Base-by-base conservation (phyloP, 64 coral and sea anemone species). In the Pocillopora verrucosa region DNA sequence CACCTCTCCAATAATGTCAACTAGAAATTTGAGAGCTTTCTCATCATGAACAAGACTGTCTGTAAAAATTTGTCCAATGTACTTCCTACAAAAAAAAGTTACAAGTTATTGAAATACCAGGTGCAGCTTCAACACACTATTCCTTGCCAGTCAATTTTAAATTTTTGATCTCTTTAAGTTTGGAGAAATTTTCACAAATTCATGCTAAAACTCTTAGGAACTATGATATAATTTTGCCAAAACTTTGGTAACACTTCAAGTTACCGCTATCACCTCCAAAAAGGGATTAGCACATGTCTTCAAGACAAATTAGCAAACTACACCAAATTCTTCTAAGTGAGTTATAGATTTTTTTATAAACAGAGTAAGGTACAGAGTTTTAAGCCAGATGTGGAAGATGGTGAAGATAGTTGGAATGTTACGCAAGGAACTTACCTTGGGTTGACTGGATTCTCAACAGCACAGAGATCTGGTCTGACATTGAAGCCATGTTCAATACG, bases 381-480 rank as follows among this genome's bases (percentile, higher is more conserved):
- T 76, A 36, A 77, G 61, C 60, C 61, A 13, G 75, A 45, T 19
- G 30, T 30, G 30, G 30, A 30, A 30, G 30, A 30, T 30, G 30
- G 30, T 30, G 30, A 30, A 30, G 30, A 30, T 30, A 30, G 30
- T 30, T 74, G 11, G 34, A 1, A 74, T 15, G 13, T 56, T 75
- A 5, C 25, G 15, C 10, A 60, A 35, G 5, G 61, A 61, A 24
- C 81, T 78, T 65, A 98, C 96, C 96, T 98, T 38, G 96, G 96
- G 36, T 87, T 90, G 22, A 95, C 73, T 26, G 77, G 77, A 26
- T 95, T 98, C 35, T 83, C 67, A 11, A 95, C 88, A 75, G 93
- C 96, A 91, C 96, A 98, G 60, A 98, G 91, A 83, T 98, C 96
- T 16, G 96, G 96, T 57, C 96, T 89, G 30, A 98, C 96, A 60